These are phyloP conservation scores for Choloepus didactylus DNA, from an alignment of 2,797 vertebrate genomes.

Conservation along the genomic window DNA sequence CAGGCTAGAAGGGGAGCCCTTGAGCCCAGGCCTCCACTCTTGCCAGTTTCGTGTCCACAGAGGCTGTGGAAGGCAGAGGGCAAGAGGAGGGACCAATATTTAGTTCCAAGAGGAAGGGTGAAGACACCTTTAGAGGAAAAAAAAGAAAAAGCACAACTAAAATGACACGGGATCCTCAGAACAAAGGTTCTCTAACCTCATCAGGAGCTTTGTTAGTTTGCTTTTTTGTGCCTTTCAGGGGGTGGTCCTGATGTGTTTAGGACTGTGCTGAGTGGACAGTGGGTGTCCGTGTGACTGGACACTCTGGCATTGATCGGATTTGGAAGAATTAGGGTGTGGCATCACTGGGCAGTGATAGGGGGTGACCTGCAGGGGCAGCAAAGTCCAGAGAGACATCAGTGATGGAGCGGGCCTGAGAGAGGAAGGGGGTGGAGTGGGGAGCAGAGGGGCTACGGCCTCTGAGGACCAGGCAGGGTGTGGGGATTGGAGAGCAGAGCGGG, in stretches of 20 bases:
- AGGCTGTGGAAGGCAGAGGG: not conserved
- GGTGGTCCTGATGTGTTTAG: not conserved
- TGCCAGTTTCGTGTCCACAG: not conserved
- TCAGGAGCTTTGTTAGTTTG: not conserved
- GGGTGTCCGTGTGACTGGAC: not conserved
- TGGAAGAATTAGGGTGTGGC: not conserved
- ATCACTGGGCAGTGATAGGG: not conserved
- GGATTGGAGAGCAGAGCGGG: not conserved
- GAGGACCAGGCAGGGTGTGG: not conserved
- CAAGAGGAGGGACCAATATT: not conserved
- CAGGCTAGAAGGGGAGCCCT: not conserved
- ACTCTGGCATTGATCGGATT: not conserved
- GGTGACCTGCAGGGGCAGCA: not conserved
- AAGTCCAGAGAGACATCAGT: not conserved
- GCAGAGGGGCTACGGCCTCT: not conserved
- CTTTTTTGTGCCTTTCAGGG: not conserved
- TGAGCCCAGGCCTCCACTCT: not conserved
- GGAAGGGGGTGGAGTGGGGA: not conserved
- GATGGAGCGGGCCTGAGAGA: not conserved
- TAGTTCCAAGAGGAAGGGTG: slow-evolving; percentile 22
- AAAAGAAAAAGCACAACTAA: not conserved
- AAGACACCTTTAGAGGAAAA: not conserved
- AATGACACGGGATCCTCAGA: not conserved
- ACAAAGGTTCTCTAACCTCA: not conserved
- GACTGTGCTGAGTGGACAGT: no score